phyloP scores from a whole-genome alignment of 92 coral and sea anemone genomes.

The Plumapathes pennacea region DNA sequence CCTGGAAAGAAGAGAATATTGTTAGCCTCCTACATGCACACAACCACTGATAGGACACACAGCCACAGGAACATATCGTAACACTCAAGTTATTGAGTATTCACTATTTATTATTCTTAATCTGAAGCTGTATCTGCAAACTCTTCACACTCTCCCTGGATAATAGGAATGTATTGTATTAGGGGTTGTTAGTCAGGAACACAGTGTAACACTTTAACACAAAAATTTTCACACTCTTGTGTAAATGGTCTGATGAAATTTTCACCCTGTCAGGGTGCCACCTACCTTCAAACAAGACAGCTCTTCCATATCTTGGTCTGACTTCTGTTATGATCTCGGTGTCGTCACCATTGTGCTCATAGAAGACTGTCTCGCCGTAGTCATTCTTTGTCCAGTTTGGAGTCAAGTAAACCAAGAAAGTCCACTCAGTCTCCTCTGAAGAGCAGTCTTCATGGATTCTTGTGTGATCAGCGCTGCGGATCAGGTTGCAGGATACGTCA shows the following conservation, averaged over 20 bases:
- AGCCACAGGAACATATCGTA: too few species aligned
- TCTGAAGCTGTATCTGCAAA: too few species aligned
- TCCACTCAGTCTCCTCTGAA: slow-evolving; percentile 87
- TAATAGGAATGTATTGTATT: too few species aligned
- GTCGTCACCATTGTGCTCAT: slow-evolving; percentile 75
- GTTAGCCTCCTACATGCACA: background rate
- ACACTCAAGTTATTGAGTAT: too few species aligned
- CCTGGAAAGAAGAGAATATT: slow-evolving; percentile 21
- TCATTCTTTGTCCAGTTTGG: slow-evolving; percentile 91
- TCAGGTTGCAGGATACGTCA: slow-evolving; percentile 94
- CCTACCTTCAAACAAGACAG: slow-evolving; percentile 86
- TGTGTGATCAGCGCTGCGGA: slow-evolving; percentile 91
- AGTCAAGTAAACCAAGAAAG: slow-evolving; percentile 82
- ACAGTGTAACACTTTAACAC: too few species aligned
- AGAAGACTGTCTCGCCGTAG: slow-evolving; percentile 98
- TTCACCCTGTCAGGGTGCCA: too few species aligned
- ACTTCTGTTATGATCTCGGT: slow-evolving; percentile 93
- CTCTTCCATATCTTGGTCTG: slow-evolving; percentile 95
- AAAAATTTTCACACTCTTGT: too few species aligned
- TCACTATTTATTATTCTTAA: too few species aligned
- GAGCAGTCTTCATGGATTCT: slow-evolving; percentile 90
- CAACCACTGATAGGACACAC: background rate
- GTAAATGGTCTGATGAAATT: too few species aligned
- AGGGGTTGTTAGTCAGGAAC: too few species aligned
- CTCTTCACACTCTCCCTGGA: too few species aligned